A percentile compares a stretch with the other conserved stretches of the same genome.
phyloP scores from a whole-genome alignment of 64 coral and sea anemone genomes.

The Porites australiensis region DNA sequence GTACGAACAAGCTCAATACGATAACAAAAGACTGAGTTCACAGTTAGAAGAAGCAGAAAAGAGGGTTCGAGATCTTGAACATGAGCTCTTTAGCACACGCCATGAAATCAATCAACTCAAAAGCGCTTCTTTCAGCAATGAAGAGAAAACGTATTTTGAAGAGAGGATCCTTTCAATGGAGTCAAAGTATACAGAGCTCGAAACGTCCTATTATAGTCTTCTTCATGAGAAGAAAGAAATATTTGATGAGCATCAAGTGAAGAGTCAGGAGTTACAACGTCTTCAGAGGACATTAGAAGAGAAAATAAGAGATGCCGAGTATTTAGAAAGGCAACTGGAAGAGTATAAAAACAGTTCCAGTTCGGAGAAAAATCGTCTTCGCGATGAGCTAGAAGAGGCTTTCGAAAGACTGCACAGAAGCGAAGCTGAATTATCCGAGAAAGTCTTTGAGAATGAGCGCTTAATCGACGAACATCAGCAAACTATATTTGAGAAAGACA shows the following conservation, averaged over 20 bases:
- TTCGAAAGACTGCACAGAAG: slow-evolving; percentile 59
- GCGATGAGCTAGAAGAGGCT: slow-evolving; percentile 72
- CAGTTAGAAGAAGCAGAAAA: slow-evolving; percentile 52
- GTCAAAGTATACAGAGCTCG: slow-evolving; percentile 18
- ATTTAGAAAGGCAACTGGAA: slow-evolving; percentile 56
- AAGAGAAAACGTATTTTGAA: slow-evolving; percentile 20
- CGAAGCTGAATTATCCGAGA: slow-evolving; percentile 51
- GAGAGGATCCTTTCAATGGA: background rate
- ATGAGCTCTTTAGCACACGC: slow-evolving; percentile 33
- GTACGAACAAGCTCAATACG: slow-evolving; percentile 45
- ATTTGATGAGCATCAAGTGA: slow-evolving; percentile 13
- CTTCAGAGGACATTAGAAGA: slow-evolving; percentile 41
- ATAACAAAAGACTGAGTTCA: slow-evolving; percentile 59
- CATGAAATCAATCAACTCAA: slow-evolving; percentile 47
- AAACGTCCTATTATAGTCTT: background rate
- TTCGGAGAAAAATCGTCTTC: slow-evolving; percentile 62
- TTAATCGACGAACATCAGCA: background rate
- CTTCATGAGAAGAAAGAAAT: slow-evolving; percentile 29
- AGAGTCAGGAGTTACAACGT: background rate
- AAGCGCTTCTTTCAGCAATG: background rate
- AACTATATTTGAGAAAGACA: slow-evolving; percentile 37
- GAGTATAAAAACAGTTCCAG: slow-evolving; percentile 41
- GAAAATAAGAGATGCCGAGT: slow-evolving; percentile 28
- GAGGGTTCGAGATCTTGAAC: slow-evolving; percentile 36
- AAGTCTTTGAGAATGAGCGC: slow-evolving; percentile 14